These are phyloP conservation scores for Thyatira batis DNA, from an alignment of 2,888 invertebrate genomes.

Conservation along the genomic window DNA sequence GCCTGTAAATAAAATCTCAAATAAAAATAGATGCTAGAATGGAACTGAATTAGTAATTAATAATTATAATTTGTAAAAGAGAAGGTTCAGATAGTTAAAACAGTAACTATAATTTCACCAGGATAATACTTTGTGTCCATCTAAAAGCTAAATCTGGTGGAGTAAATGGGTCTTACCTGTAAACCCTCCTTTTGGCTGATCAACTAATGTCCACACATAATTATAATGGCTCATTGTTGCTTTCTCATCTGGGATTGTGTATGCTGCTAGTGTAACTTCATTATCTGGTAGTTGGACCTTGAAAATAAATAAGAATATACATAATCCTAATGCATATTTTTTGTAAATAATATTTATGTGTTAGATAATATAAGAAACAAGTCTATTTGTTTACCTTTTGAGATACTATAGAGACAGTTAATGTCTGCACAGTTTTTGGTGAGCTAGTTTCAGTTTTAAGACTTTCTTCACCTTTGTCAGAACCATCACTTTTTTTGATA, in stretches of 20 bases:
- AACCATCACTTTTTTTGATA: slow-evolving; percentile 59
- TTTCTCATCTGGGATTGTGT: slow-evolving; percentile 89
- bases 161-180: slow-evolving; percentile 55
- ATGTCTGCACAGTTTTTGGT: slow-evolving; percentile 82
- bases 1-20: slow-evolving; percentile 63
- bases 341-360: too few relatives aligned
- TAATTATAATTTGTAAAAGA: too few relatives aligned
- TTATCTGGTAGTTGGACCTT: slow-evolving; percentile 88
- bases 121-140: too few relatives aligned
- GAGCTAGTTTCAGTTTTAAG: slow-evolving; percentile 61
- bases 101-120: too few relatives aligned
- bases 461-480: slow-evolving; percentile 51
- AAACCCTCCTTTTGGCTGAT: slow-evolving; percentile 90
- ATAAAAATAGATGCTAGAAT: too few relatives aligned
- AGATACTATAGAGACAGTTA: slow-evolving; percentile 88
- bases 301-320: too few relatives aligned
- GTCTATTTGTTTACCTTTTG: slow-evolving; percentile 83
- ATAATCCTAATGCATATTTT: too few relatives aligned
- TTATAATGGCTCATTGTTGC: slow-evolving; percentile 89
- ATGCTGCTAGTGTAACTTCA: slow-evolving; percentile 91
- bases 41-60: too few relatives aligned
- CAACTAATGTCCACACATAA: slow-evolving; percentile 94
- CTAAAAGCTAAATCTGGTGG: background rate
- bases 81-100: too few relatives aligned
- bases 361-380: background rate